Percentiles rank a stretch among this genome's conserved stretches.
Conservation (phyloP, 2,797 vertebrate species). For the Sebastes cheni region DNA sequence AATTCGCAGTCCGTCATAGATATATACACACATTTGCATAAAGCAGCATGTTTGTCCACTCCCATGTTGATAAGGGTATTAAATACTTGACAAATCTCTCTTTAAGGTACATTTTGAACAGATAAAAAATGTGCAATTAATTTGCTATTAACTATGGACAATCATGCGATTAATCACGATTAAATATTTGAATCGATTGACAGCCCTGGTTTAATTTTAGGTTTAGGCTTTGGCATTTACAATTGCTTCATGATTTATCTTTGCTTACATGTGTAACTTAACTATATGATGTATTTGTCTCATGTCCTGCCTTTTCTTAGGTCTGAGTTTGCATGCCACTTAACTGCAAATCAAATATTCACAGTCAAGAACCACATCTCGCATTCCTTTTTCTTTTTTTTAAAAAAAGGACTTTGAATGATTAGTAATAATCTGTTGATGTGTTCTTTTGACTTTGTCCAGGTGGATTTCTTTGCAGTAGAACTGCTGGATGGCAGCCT, state of each 20-base stretch:
- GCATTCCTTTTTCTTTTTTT: not conserved
- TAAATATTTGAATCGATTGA: not conserved
- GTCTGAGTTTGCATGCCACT: not conserved
- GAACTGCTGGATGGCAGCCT: conserved; percentile 96
- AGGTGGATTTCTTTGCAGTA: conserved; percentile 98
- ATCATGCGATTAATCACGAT: too few relatives aligned
- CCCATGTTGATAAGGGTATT: too few relatives aligned
- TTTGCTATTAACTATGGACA: too few relatives aligned
- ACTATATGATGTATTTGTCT: not conserved
- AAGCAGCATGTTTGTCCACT: too few relatives aligned
- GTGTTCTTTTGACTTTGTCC: not conserved
- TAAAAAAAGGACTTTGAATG: not conserved
- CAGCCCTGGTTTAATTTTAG: not conserved
- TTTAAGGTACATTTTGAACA: too few relatives aligned
- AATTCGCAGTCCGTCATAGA: too few relatives aligned
- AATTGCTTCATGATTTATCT: not conserved
- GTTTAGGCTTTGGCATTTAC: not conserved
- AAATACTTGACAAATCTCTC: too few relatives aligned
- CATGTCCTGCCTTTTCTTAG: not conserved
- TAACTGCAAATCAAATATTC: not conserved
- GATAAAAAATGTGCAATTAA: too few relatives aligned
- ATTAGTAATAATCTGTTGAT: not conserved
- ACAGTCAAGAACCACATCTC: not conserved
- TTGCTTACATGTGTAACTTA: not conserved
- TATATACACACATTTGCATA: too few relatives aligned